phyloP scores from a whole-genome alignment of 2,797 vertebrate genomes.

The Manis javanica region DNA sequence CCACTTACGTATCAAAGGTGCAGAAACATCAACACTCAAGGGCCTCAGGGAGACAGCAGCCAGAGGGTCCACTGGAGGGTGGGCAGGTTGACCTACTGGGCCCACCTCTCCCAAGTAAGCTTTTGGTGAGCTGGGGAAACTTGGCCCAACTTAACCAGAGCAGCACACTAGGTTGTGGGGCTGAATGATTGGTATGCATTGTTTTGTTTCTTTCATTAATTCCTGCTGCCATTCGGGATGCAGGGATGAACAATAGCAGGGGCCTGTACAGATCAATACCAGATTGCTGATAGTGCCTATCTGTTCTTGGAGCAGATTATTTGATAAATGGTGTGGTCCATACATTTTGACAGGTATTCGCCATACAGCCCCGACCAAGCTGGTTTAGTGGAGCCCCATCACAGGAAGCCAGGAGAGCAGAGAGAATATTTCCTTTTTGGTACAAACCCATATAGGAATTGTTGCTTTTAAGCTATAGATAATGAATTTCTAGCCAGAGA shows the following conservation, averaged over 20 bases:
- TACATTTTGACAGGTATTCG: slow-evolving; percentile 92
- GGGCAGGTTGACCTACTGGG: neutral
- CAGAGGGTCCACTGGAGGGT: rapidly evolving
- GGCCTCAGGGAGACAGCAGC: neutral
- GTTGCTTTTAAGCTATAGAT: slow-evolving; percentile 64
- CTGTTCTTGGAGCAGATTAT: slow-evolving; percentile 97
- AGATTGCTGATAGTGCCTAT: slow-evolving; percentile 99
- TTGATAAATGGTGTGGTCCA: slow-evolving; percentile 97
- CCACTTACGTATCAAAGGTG: neutral
- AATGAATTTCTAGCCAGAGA: slow-evolving; percentile 65
- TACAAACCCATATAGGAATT: slow-evolving; percentile 50
- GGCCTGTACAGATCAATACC: slow-evolving; percentile 96
- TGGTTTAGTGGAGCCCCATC: slow-evolving; percentile 80
- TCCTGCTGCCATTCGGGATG: slow-evolving; percentile 93
- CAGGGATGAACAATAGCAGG: slow-evolving; percentile 97
- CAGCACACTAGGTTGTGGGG: slow-evolving; percentile 74
- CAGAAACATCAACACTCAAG: neutral
- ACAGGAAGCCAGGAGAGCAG: slow-evolving; percentile 75
- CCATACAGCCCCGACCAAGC: slow-evolving; percentile 88
- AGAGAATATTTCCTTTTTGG: slow-evolving; percentile 81
- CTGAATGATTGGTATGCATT: slow-evolving; percentile 95
- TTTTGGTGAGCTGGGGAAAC: slow-evolving; percentile 73
- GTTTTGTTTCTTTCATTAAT: slow-evolving; percentile 98
- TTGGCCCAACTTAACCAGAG: slow-evolving; percentile 75
- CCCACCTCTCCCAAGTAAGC: neutral